Conservation (phyloP, 1,140 invertebrate species). For the Zelostemma sp. region DNA sequence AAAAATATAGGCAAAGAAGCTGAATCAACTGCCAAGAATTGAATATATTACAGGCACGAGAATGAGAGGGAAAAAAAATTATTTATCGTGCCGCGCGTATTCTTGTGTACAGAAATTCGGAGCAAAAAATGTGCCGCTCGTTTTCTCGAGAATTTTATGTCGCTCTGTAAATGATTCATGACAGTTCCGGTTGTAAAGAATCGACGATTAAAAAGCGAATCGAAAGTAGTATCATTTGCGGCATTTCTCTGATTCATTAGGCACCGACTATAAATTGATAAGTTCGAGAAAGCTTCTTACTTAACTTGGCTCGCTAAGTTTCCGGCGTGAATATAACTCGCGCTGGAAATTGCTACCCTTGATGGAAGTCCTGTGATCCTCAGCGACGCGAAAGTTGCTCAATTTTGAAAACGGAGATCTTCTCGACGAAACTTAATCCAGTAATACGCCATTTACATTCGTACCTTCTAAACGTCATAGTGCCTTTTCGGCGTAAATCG, state of each 20-base stretch:
- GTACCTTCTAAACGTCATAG: background rate
- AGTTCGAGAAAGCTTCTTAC: too few relatives aligned
- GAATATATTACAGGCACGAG: background rate
- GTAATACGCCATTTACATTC: slow-evolving; percentile 11
- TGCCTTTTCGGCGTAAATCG: slow-evolving; percentile 4
- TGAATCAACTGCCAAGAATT: slow-evolving; percentile 1
- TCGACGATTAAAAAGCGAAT: too few relatives aligned
- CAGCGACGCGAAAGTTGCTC: slow-evolving; percentile 5
- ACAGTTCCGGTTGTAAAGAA: too few relatives aligned
- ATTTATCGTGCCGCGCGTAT: too few relatives aligned
- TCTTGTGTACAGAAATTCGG: too few relatives aligned
- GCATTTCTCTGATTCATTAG: too few relatives aligned
- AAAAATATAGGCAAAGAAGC: slow-evolving; percentile 8
- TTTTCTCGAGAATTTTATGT: too few relatives aligned
- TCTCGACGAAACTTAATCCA: slow-evolving; percentile 3
- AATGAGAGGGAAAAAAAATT: background rate
- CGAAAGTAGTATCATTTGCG: too few relatives aligned
- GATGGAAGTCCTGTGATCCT: background rate
- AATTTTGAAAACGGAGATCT: slow-evolving; percentile 9
- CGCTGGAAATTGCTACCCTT: slow-evolving; percentile 6
- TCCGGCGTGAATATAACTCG: slow-evolving; percentile 7
- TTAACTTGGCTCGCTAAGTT: slow-evolving; percentile 1
- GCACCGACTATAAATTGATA: too few relatives aligned
- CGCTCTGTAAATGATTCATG: too few relatives aligned
- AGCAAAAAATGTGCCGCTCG: too few relatives aligned